Percentiles rank a stretch among this genome's conserved stretches.
Conservation (phyloP, 2,797 vertebrate genomes). For the Urocyon cinereoargenteus region DNA sequence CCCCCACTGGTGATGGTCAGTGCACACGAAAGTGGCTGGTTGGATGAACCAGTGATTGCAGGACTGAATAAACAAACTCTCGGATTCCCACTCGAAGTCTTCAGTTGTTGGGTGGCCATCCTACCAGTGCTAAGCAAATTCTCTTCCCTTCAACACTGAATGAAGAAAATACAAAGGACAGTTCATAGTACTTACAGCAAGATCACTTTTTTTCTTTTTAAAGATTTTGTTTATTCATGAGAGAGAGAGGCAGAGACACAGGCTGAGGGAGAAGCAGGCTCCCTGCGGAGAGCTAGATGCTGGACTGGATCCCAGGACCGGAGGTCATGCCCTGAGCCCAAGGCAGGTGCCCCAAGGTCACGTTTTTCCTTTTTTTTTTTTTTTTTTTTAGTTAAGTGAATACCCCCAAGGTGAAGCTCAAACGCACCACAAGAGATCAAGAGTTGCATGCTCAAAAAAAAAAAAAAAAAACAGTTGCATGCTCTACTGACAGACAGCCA, state of each 20-base stretch:
- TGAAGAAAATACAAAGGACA: background rate
- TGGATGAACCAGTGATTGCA: background rate
- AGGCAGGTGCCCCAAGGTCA: no score
- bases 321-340: no score
- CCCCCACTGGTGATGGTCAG: no score
- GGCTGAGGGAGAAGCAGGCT: no score
- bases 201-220: background rate
- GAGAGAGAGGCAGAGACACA: no score
- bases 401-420: background rate
- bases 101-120: background rate
- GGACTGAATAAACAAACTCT: background rate
- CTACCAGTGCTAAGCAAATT: background rate
- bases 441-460: background rate
- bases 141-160: background rate
- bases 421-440: background rate
- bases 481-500: background rate
- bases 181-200: background rate
- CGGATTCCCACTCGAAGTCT: background rate
- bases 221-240: no score
- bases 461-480: background rate
- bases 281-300: no score
- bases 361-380: no score
- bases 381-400: background rate
- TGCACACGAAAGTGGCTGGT: no score
- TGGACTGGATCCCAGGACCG: no score